These are phyloP conservation scores for Uria lomvia DNA, from an alignment of 2,113 vertebrate species.

Conservation along the genomic window DNA sequence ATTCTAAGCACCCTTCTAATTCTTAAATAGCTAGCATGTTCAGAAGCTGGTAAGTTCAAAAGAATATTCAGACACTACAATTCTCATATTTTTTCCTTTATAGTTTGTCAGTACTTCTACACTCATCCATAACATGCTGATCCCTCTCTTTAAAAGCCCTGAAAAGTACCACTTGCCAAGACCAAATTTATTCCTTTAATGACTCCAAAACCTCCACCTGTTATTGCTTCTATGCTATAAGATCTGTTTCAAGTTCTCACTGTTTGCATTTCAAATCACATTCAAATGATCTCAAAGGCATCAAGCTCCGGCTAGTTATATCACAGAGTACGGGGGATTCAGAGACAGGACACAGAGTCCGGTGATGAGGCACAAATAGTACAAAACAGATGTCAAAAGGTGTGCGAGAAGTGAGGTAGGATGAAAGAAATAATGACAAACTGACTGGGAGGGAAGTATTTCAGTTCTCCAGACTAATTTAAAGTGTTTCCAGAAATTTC, in stretches of 20 bases:
- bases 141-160: neutral
- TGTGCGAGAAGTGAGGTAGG: neutral
- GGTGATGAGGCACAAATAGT: neutral
- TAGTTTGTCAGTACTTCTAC: neutral
- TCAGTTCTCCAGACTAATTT: neutral
- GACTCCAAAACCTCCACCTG: neutral
- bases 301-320: neutral
- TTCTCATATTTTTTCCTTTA: neutral
- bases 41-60: neutral
- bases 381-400: neutral
- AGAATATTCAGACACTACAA: neutral
- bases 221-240: neutral
- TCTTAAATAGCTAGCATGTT: neutral
- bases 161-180: neutral
- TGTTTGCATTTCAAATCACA: neutral
- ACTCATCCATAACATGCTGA: neutral
- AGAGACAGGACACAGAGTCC: neutral
- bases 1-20: neutral
- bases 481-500: neutral
- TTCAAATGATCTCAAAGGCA: neutral
- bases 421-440: neutral
- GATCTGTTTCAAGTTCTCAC: neutral
- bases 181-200: neutral
- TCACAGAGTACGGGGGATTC: neutral
- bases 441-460: neutral